These are phyloP conservation scores for Lymantria monacha DNA, from an alignment of 2,888 invertebrate species.

Conservation along the genomic window DNA sequence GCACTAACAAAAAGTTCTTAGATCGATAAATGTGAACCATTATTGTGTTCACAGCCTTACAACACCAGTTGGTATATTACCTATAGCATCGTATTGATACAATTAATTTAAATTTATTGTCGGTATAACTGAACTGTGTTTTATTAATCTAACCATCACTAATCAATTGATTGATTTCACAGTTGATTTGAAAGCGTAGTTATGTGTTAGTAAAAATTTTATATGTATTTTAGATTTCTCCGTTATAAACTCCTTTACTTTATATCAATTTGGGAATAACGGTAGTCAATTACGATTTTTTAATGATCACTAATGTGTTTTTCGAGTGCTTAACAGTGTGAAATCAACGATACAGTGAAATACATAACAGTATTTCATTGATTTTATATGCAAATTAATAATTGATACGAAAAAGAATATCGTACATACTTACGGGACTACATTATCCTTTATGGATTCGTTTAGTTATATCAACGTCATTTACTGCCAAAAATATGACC, in stretches of 20 bases:
- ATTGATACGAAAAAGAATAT: slow-evolving; percentile 9
- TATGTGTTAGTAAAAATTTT: slow-evolving; percentile 30
- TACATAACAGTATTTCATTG: slow-evolving; percentile 14
- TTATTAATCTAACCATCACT: slow-evolving; percentile 38
- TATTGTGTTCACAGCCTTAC: slow-evolving; percentile 23
- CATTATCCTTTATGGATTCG: not conserved
- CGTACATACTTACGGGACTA: slow-evolving; percentile 1
- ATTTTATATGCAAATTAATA: slow-evolving; percentile 11
- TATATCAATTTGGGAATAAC: slow-evolving; percentile 25
- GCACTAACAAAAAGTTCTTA: too few relatives aligned
- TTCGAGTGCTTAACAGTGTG: slow-evolving; percentile 6
- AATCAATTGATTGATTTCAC: slow-evolving; percentile 51
- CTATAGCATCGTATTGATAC: slow-evolving; percentile 32
- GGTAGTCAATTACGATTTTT: slow-evolving; percentile 24
- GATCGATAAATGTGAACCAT: not conserved
- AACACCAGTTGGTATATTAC: slow-evolving; percentile 23
- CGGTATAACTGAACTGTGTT: slow-evolving; percentile 37
- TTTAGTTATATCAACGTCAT: slow-evolving; percentile 4
- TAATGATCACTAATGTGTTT: slow-evolving; percentile 24
- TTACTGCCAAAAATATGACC: slow-evolving; percentile 6
- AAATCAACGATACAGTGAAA: slow-evolving; percentile 15
- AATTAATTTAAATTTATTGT: slow-evolving; percentile 44
- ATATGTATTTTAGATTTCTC: slow-evolving; percentile 39
- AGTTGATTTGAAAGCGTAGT: slow-evolving; percentile 46
- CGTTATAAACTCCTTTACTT: slow-evolving; percentile 29